Evolutionary conservation across 2,113 vertebrate species (phyloP).

Genomic region (Pavo muticus): DNA sequence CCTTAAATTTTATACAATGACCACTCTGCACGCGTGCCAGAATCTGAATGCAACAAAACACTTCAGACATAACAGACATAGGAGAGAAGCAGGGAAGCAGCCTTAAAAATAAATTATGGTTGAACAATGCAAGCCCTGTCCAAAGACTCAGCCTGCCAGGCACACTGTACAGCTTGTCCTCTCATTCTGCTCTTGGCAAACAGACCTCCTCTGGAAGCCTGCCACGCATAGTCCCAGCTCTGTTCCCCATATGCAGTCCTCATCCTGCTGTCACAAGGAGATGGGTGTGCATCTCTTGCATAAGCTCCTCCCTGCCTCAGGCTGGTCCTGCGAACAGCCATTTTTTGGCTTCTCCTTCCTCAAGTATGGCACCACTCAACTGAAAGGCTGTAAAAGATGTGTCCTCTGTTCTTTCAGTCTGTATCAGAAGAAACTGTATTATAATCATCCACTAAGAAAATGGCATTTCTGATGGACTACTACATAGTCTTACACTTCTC

Average conservation of each 20-base stretch:
- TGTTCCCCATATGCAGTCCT: not conserved
- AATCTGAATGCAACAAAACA: not conserved
- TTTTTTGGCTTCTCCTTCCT: not conserved
- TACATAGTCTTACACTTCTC: not conserved
- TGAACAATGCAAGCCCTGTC: not conserved
- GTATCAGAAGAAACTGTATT: not conserved
- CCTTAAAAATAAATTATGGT: not conserved
- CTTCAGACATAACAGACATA: not conserved
- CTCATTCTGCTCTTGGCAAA: not conserved
- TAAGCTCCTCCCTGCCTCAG: not conserved
- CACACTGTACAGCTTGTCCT: not conserved
- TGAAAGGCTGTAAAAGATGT: not conserved
- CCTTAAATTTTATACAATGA: not conserved
- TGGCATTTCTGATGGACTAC: not conserved
- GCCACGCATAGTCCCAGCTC: accelerated
- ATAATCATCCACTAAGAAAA: accelerated
- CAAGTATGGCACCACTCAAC: accelerated
- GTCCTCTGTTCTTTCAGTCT: not conserved
- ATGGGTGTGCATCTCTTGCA: not conserved
- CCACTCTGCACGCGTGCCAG: not conserved
- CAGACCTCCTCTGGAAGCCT: not conserved
- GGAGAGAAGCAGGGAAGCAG: not conserved
- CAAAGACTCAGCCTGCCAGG: not conserved
- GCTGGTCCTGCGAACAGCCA: not conserved
- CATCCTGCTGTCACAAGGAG: not conserved